Conservation (phyloP, 2,113 vertebrate genomes). For the Neopipo cinnamomea region DNA sequence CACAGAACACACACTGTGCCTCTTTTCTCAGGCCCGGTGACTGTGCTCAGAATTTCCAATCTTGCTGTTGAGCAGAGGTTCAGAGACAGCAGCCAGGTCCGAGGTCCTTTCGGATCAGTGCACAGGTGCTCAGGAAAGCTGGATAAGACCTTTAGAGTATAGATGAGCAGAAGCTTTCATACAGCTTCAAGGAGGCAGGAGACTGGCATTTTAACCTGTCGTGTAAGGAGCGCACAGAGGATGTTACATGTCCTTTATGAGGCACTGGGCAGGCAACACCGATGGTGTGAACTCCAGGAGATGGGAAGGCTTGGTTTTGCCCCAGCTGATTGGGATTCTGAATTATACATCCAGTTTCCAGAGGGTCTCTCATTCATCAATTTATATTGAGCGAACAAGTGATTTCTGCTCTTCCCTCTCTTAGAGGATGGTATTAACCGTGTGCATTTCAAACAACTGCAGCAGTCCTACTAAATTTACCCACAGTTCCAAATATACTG, state of each 20-base stretch:
- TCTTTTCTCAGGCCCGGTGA: background rate
- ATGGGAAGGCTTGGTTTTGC: background rate
- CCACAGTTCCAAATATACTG: background rate
- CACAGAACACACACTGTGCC: background rate
- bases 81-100: background rate
- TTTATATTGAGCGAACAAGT: background rate
- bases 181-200: background rate
- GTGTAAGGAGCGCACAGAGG: background rate
- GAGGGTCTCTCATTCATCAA: background rate
- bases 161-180: background rate
- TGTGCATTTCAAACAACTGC: background rate
- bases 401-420: background rate
- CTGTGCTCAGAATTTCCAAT: background rate
- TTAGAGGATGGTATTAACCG: background rate
- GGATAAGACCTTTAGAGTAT: background rate
- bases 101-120: background rate
- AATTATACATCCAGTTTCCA: background rate
- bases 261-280: background rate
- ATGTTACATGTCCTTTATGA: background rate
- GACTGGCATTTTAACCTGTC: background rate
- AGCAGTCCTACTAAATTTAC: conserved; percentile 28
- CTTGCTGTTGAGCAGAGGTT: background rate
- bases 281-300: fast-evolving
- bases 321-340: background rate
- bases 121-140: background rate